Conservation (phyloP, 2,113 vertebrate genomes). For the Grammomys dolichurus region DNA sequence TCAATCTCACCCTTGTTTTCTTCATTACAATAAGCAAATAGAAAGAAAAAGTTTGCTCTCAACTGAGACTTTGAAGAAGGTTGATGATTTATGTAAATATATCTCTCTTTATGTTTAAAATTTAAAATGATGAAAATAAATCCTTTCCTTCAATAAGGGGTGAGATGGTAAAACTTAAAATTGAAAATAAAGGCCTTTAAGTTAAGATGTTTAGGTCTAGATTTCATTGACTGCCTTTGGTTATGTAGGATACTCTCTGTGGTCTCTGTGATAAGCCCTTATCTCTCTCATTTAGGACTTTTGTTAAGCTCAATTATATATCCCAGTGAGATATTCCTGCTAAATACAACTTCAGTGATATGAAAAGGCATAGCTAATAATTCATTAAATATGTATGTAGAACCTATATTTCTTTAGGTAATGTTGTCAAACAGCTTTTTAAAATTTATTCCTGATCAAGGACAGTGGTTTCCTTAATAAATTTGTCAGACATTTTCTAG, state of each 20-base stretch:
- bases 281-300: background rate
- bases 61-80: background rate
- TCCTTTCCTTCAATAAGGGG: background rate
- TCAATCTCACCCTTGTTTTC: background rate
- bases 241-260: background rate
- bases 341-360: background rate
- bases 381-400: background rate
- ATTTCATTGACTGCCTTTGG: background rate
- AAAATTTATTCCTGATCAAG: background rate
- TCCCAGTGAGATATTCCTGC: background rate
- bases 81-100: background rate
- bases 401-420: background rate
- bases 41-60: background rate
- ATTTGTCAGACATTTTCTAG: background rate
- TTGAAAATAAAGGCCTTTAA: background rate
- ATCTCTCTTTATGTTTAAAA: background rate
- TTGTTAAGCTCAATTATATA: background rate
- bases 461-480: background rate
- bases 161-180: background rate
- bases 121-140: constrained; percentile 5
- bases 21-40: background rate
- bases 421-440: background rate
- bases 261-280: background rate
- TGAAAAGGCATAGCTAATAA: background rate
- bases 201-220: background rate